phyloP scores from a whole-genome alignment of 2,113 vertebrate species.

The Melanocharis versteri region DNA sequence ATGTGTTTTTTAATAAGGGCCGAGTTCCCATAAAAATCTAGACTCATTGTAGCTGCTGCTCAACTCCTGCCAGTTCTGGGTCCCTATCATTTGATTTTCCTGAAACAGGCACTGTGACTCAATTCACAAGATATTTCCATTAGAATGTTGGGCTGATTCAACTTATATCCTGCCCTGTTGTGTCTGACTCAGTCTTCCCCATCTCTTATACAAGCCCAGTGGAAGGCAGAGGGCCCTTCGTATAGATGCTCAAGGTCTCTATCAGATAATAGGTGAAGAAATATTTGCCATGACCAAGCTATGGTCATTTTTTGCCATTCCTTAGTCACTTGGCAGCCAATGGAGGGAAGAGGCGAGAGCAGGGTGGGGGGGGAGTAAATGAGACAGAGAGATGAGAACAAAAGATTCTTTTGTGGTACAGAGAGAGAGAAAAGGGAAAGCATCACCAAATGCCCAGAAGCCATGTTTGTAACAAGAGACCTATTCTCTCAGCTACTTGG shows the following conservation, averaged over 20 bases:
- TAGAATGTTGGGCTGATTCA: not conserved
- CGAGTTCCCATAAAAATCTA: not conserved
- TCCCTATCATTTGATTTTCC: conserved; percentile 19
- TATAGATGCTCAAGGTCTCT: conserved; percentile 26
- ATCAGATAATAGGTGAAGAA: conserved; percentile 50
- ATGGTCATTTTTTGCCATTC: conserved; percentile 73
- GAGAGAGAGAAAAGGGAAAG: conserved; percentile 71
- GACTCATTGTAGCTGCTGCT: not conserved
- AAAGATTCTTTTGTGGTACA: conserved; percentile 78
- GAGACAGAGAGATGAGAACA: conserved; percentile 72
- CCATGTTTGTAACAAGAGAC: conserved; percentile 85
- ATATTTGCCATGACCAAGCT: conserved; percentile 63
- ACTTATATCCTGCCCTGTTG: not conserved
- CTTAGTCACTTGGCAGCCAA: conserved; percentile 71
- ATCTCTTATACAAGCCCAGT: not conserved
- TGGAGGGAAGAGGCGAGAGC: conserved; percentile 62
- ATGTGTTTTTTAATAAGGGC: not conserved
- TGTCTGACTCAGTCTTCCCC: not conserved
- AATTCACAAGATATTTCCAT: conserved; percentile 2
- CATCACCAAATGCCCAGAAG: conserved; percentile 82
- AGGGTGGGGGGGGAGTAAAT: conserved; percentile 65
- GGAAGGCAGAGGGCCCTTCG: conserved; percentile 36
- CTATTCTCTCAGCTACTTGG: conserved; percentile 77
- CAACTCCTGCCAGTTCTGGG: not conserved
- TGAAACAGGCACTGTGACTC: conserved; percentile 10